phyloP scores from a whole-genome alignment of 2,888 invertebrate genomes.

The Macropis europaea region DNA sequence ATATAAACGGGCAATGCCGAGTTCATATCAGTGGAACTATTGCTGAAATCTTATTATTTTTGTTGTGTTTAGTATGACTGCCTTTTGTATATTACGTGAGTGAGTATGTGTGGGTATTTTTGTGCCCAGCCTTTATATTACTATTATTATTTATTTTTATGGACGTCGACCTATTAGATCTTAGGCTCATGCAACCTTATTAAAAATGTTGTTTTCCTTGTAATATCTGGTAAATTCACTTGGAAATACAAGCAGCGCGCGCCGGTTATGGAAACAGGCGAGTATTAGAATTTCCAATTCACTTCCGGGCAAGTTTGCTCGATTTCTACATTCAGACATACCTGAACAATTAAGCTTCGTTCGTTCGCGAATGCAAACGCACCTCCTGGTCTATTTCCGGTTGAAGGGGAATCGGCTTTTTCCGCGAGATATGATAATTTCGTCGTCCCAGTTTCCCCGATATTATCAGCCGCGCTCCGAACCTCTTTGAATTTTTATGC shows the following conservation, averaged over 20 bases:
- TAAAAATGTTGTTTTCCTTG: background rate
- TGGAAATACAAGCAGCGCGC: background rate
- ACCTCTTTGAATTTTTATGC: slow-evolving; percentile 28
- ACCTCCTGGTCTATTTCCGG: slow-evolving; percentile 1
- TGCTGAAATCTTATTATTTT: no score
- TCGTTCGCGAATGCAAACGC: slow-evolving; percentile 10
- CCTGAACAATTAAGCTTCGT: slow-evolving; percentile 15
- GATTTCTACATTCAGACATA: background rate
- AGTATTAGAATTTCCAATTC: slow-evolving; percentile 12
- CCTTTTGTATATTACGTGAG: no score
- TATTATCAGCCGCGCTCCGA: slow-evolving; percentile 9
- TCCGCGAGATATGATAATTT: slow-evolving; percentile 30
- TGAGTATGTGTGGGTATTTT: no score
- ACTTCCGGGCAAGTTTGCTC: background rate
- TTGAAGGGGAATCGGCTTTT: slow-evolving; percentile 1
- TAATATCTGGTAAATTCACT: slow-evolving; percentile 1
- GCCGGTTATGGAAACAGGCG: background rate
- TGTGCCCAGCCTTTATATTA: no score
- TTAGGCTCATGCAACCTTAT: background rate
- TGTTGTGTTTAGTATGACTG: no score
- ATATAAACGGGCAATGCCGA: no score
- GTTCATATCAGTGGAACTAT: no score
- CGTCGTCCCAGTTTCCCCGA: slow-evolving; percentile 20
- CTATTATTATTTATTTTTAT: no score
- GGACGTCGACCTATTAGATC: no score